phyloP scores from a whole-genome alignment of 92 coral and sea anemone species.

The Phenganax stokvisi region DNA sequence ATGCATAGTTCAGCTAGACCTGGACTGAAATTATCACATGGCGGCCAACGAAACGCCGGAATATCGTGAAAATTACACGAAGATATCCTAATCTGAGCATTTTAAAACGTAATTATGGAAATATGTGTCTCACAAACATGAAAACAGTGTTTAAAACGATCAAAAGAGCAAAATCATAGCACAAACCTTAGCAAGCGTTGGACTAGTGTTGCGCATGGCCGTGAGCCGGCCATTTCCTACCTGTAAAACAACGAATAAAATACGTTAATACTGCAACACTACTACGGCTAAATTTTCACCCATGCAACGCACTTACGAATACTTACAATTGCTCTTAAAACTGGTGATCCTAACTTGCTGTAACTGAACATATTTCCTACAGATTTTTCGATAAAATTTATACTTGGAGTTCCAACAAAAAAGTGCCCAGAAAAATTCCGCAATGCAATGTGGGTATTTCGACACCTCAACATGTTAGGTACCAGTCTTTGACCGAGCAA shows the following conservation, averaged over 20 bases:
- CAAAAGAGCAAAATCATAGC: not conserved
- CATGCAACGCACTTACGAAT: not conserved
- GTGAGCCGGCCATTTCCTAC: conserved; percentile 97
- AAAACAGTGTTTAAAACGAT: not conserved
- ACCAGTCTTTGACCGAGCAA: not conserved
- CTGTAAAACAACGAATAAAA: conserved; percentile 48
- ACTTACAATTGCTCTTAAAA: conserved; percentile 85
- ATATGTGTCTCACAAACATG: not conserved
- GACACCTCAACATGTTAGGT: not conserved
- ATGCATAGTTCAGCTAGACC: conserved; percentile 23
- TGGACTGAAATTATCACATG: conserved; percentile 15
- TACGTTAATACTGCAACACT: conserved; percentile 9
- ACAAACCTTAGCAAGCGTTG: conserved; percentile 83
- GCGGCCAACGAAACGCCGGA: conserved; percentile 21
- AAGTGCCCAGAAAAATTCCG: conserved; percentile 78
- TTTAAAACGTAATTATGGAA: not conserved
- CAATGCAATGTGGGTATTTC: conserved; percentile 56
- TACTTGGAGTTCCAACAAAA: conserved; percentile 64
- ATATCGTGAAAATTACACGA: not conserved
- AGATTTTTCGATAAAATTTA: conserved; percentile 50
- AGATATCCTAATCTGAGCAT: not conserved
- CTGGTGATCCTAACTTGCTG: conserved; percentile 89
- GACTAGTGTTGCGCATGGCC: conserved; percentile 95
- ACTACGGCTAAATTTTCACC: not conserved
- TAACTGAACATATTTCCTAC: conserved; percentile 81